A percentile compares a stretch with the other conserved stretches of the same genome.
Conservation (phyloP, 2,797 vertebrate genomes). For the Periophthalmus magnuspinnatus region DNA sequence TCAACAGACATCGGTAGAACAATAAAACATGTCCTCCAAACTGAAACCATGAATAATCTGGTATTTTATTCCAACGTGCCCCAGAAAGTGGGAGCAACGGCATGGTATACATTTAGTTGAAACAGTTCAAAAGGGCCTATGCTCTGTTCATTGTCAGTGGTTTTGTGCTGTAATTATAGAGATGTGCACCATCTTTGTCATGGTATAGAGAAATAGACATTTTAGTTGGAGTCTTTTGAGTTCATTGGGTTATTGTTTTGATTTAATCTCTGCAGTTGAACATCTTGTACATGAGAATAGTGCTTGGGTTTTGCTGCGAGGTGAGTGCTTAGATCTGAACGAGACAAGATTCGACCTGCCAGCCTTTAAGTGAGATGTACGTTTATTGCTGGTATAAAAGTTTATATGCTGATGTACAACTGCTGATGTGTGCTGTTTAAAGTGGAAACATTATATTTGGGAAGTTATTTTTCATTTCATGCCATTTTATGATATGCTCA, state of each 20-base stretch:
- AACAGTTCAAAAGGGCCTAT: conserved; percentile 24
- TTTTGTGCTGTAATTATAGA: conserved; percentile 18
- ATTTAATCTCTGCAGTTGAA: conserved; percentile 8
- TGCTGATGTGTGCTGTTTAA: conserved; percentile 35
- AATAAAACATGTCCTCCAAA: conserved; percentile 32
- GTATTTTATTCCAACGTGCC: conserved; percentile 32
- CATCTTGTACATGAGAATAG: not conserved
- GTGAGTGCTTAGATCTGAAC: conserved; percentile 31
- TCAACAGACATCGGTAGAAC: conserved; percentile 17
- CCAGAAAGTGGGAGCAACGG: conserved; percentile 16
- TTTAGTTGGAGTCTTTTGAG: conserved; percentile 6
- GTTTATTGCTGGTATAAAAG: conserved; percentile 4
- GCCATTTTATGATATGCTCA: not conserved
- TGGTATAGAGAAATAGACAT: conserved; percentile 2
- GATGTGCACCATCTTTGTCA: conserved; percentile 24
- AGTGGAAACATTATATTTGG: conserved; percentile 18
- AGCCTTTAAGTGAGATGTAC: conserved; percentile 10
- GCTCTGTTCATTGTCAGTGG: conserved; percentile 27
- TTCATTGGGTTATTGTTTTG: conserved; percentile 2
- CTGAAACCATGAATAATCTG: conserved; percentile 19
- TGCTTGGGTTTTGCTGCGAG: conserved; percentile 21
- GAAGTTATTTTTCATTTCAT: conserved; percentile 15
- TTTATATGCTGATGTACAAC: conserved; percentile 18
- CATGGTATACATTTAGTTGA: conserved; percentile 17
- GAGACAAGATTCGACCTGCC: conserved; percentile 42